Evolutionary conservation across 2,797 vertebrate species (phyloP).

Genomic region (Danio tinwini): DNA sequence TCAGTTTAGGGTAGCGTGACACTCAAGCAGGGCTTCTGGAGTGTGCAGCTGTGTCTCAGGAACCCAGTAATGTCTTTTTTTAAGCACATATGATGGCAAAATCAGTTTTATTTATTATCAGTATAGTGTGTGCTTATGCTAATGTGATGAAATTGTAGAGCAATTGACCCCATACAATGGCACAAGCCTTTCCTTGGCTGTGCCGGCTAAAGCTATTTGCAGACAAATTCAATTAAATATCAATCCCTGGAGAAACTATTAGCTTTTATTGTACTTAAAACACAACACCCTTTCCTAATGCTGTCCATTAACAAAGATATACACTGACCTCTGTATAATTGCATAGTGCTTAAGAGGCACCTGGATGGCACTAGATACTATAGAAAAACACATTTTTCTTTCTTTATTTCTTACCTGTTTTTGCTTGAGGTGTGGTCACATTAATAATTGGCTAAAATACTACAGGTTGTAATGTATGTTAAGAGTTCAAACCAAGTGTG

Average conservation of each 20-base stretch:
- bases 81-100: conserved; percentile 45
- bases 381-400: neutral
- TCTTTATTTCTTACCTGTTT: conserved; percentile 15
- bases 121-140: conserved; percentile 45
- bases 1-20: conserved; percentile 62
- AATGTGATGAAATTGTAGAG: conserved; percentile 53
- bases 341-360: conserved; percentile 6
- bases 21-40: conserved; percentile 40
- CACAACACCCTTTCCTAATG: neutral
- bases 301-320: conserved; percentile 34
- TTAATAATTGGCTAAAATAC: neutral
- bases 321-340: conserved; percentile 11
- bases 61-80: conserved; percentile 55
- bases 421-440: neutral
- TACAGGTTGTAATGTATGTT: no score
- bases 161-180: conserved; percentile 20
- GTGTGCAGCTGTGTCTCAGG: conserved; percentile 53
- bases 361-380: neutral
- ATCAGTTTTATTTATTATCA: conserved; percentile 55
- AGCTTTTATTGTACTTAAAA: conserved; percentile 23
- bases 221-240: conserved; percentile 35
- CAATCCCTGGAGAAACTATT: conserved; percentile 36
- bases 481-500: no score
- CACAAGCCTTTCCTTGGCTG: conserved; percentile 23
- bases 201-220: conserved; percentile 15